Conservation (phyloP, 1,140 invertebrate species). For the Notospermus geniculatus region DNA sequence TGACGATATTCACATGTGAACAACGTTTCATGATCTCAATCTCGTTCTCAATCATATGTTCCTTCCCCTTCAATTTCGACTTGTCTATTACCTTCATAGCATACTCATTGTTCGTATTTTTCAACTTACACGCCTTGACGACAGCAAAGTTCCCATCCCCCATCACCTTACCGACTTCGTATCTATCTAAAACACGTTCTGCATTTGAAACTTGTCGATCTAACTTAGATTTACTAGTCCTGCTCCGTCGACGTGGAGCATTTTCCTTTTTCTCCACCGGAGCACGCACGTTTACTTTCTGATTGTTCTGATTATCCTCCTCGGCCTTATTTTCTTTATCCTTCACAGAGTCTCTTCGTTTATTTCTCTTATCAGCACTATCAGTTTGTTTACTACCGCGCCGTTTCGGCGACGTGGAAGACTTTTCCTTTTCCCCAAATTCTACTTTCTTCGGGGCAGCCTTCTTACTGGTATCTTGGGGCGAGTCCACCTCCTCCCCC, state of each 20-base stretch:
- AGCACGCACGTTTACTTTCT: slow-evolving; percentile 22
- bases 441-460: no score
- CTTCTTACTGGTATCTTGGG: no score
- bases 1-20: slow-evolving; percentile 91
- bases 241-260: slow-evolving; percentile 9
- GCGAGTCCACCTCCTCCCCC: slow-evolving; percentile 19
- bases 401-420: slow-evolving; percentile 13
- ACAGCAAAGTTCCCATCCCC: slow-evolving; percentile 65
- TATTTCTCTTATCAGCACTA: slow-evolving; percentile 12
- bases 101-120: slow-evolving; percentile 66
- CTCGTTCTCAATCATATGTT: slow-evolving; percentile 81
- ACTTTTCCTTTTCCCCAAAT: slow-evolving; percentile 25
- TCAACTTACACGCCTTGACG: slow-evolving; percentile 46
- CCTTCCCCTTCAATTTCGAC: slow-evolving; percentile 68
- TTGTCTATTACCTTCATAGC: slow-evolving; percentile 98
- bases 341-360: slow-evolving; percentile 3
- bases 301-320: slow-evolving; percentile 8
- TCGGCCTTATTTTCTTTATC: slow-evolving; percentile 10
- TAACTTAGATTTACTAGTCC: slow-evolving; percentile 32
- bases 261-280: slow-evolving; percentile 20
- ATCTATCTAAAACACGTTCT: slow-evolving; percentile 37
- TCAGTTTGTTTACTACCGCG: slow-evolving; percentile 14
- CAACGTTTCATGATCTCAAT: slow-evolving; percentile 88
- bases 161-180: slow-evolving; percentile 49
- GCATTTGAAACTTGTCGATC: slow-evolving; percentile 46